Evolutionary conservation across 2,888 invertebrate species (phyloP), one percentile per base, ranked within the genome.

Genomic region (Papilio gigon): DNA sequence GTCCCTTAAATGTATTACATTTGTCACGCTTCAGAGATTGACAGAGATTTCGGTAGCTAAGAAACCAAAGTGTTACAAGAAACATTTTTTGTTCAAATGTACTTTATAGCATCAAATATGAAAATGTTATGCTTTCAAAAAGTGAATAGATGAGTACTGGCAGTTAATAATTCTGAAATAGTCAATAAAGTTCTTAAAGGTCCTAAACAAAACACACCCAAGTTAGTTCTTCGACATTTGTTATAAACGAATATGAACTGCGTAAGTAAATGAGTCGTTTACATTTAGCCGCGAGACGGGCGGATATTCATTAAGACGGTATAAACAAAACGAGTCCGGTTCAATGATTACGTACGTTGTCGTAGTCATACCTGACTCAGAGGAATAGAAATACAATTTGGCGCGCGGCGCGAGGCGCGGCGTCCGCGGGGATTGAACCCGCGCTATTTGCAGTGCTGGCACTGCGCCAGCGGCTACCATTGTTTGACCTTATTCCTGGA

Each of bases 381-480:
- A 65, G 74, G 71, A 78, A 80, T 85, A 81, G 81, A 83, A 86
- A 88, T 87, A 87, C 83, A 78, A 83, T 84, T 87, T 86, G 84
- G 84, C 85, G 85, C 80, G 81, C 77, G 72, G 22, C 22, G 47
- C 47, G 17, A 17, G 47, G 4, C 22, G 22, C 47, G 47, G 47
- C 22, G 47, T 47, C 81, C 83, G 80, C 88, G 83, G 88, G 85
- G 86, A 81, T 82, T 88, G 89, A 89, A 88, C 89, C 84, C 88
- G 77, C 76, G 77, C 86, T 90, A 90, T 90, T 87, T 85, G 80
- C 76, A 82, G 76, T 72, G 74, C 76, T 89, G 88, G 89, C 89
- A 70, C 70, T 65, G 72, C 73, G 88, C 89, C 89, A 89, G 74
- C 74, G 78, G 72, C 76, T 74, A 74, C 77, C 83, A 84, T 81